Evolutionary conservation across 37 sponge, comb jelly and placozoan species (phyloP).

Genomic region (Agelas oroides): DNA sequence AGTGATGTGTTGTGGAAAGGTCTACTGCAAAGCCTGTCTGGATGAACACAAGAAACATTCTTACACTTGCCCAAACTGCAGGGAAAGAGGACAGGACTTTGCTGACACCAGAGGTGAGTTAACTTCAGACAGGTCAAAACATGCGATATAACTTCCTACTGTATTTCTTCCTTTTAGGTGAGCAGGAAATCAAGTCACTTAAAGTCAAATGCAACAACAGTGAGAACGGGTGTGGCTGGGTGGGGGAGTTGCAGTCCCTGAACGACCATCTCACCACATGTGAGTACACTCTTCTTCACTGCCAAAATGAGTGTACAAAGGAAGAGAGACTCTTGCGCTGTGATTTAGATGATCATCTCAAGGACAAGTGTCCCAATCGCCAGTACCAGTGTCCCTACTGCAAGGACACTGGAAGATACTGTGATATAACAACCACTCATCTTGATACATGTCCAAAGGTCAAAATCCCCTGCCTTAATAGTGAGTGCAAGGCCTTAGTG

Average conservation of each 20-base stretch:
- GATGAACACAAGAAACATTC: background rate
- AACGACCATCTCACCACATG: conserved; percentile 9
- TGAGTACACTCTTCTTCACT: background rate
- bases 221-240: conserved; percentile 43
- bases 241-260: conserved; percentile 21
- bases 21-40: conserved; percentile 29
- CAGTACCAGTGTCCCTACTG: conserved; percentile 53
- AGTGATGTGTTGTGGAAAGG: conserved; percentile 35
- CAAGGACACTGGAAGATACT: conserved; percentile 24
- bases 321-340: background rate
- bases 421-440: conserved; percentile 22
- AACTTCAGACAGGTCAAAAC: too few species aligned
- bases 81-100: background rate
- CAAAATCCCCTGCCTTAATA: conserved; percentile 21
- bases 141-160: too few species aligned
- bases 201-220: conserved; percentile 8
- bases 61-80: conserved; percentile 25
- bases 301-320: conserved; percentile 34
- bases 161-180: background rate
- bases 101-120: conserved; percentile 6
- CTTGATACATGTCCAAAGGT: conserved; percentile 18
- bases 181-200: conserved; percentile 19
- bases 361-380: conserved; percentile 17
- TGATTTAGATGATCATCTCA: conserved; percentile 14
- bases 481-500: background rate